Evolutionary conservation across 1,140 invertebrate species (phyloP).

Genomic region (Papilio glaucus): DNA sequence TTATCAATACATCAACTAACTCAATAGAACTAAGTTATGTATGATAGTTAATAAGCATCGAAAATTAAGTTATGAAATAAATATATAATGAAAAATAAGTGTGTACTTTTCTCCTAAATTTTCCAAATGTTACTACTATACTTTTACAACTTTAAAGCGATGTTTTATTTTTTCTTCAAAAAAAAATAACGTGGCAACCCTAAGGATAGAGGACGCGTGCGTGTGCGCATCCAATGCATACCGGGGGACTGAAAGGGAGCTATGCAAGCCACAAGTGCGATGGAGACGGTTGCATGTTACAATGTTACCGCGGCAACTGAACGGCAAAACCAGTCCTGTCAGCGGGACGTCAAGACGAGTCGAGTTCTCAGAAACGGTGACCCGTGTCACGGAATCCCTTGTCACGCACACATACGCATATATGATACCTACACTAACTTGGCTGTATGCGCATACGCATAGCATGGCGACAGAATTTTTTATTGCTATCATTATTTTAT

Average conservation of each 20-base stretch:
- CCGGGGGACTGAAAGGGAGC: conserved; percentile 51
- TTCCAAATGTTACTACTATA: no score
- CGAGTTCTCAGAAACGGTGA: conserved; percentile 82
- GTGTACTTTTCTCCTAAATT: no score
- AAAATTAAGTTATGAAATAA: no score
- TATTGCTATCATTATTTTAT: conserved; percentile 53
- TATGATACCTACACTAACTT: conserved; percentile 52
- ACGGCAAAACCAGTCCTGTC: conserved; percentile 82
- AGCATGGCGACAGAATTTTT: conserved; percentile 53
- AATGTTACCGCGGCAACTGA: conserved; percentile 72
- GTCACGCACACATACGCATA: conserved; percentile 55
- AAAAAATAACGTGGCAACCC: neutral
- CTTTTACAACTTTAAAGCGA: no score
- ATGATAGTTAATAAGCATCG: no score
- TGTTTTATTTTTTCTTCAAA: no score
- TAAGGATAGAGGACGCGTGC: conserved; percentile 72
- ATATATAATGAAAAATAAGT: no score
- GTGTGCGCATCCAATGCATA: conserved; percentile 74
- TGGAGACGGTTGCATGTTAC: conserved; percentile 58
- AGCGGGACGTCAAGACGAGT: conserved; percentile 80
- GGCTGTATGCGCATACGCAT: conserved; percentile 2
- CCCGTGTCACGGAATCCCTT: conserved; percentile 82
- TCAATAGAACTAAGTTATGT: no score
- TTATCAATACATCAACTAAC: no score
- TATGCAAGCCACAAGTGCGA: conserved; percentile 46